Evolutionary conservation across 2,888 invertebrate genomes (phyloP), one percentile per base, ranked within the genome.

Genomic region (Fragum sueziense): DNA sequence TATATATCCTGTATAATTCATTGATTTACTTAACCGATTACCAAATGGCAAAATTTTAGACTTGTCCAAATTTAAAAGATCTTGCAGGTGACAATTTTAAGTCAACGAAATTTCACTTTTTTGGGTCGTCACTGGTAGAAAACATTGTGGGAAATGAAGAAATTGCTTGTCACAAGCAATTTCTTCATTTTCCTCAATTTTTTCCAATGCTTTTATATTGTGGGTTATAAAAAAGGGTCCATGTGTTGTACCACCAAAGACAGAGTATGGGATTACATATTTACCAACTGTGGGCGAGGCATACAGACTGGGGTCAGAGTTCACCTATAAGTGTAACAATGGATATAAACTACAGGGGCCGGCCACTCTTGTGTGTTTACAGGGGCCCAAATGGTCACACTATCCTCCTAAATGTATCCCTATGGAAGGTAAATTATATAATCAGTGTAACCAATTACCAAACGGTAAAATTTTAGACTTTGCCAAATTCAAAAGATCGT

Each of bases 291-390:
- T 29, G n/a, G 27, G 25, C 3, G 20, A 41, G 29, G 33, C 71
- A n/a, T 81, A 37, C 54, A 71, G 62, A 25, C 68, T 89, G 22
- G 90, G 91, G 3, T 80, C 88, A 27, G 80, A 94, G 77, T 95
- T 96, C 6, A 94, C 95, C 87, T 97, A 96, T 93, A 95, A 95
- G 88, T 98, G 98, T 93, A 96, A 96, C 76, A 94, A 95, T 17
- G 97, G 97, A 33, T 97, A 95, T 93, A 95, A 95, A 85, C 95
- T 97, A 73, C 95, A 96, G 85, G 98, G 97, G 9, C 95, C 96
- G 2, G 94, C 96, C 57, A 95, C 96, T 89, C 95, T 97, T 84
- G 96, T 96, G 52, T 98, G 97, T 92, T 96, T 96, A 94, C 96
- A 96, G 41, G 96, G 96, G 85, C 96, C 96, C 95, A 92, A 88